Evolutionary conservation across 1,140 invertebrate genomes (phyloP), one percentile per base, ranked within the genome.

Genomic region (Daktulosphaira vitifoliae): DNA sequence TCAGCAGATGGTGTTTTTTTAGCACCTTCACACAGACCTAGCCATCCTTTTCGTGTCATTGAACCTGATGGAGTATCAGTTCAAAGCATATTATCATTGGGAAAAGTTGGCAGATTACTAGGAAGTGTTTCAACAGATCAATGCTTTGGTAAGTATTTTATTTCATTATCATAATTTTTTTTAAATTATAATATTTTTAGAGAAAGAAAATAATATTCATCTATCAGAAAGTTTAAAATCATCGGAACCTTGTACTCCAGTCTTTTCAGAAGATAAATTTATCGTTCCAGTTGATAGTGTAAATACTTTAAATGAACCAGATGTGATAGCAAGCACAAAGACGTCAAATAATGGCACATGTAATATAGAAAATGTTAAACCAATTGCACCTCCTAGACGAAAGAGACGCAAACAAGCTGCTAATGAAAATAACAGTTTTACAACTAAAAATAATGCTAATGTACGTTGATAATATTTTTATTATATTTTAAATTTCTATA

Each of bases 241-340:
- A 33, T 48, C 56, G 13, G 42, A 62, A 48, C 25, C 42, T 13
- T 46, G 23, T 2, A 62, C 56, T 46, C 56, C 56, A 5, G 18
- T 62, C 26, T 62, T 39, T 18, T n/a, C 7, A 29, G 56, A 62
- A 20, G 42, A 62, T 22, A 62, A 62, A 48, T 16, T 20, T n/a
- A 48, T 62, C 20, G 18, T 48, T 26, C 42, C 56, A 29, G 0
- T 11, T 44, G 49, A 51, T 25, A 15, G 33, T 38, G 16, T 59
- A 3, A 42, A 15, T 16, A 11, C 65, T 26, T 65, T 86, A 71
- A 85, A 87, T 75, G 91, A 95, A 75, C 92, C 92, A 23, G 92
- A 96, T 78, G 88, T 96, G 69, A 91, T 96, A 66, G 89, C 90
- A 51, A 95, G 92, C 76, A 92, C 92, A 64, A 95, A 95, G 78